These are phyloP conservation scores for Catharus minimus DNA, from an alignment of 2,113 vertebrate genomes.

Conservation along the genomic window DNA sequence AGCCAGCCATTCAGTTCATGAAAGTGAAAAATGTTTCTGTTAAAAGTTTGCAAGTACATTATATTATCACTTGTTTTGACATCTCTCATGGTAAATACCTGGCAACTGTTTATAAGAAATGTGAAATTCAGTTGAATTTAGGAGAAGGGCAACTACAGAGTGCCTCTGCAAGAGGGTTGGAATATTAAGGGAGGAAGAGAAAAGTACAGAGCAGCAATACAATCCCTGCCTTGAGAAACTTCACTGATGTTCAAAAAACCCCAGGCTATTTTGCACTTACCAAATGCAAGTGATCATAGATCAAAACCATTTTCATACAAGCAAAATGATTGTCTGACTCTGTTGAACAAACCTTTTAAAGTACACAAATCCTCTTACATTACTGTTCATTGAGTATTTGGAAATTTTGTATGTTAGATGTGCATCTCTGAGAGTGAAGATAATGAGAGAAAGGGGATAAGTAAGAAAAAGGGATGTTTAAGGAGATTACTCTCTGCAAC, in stretches of 20 bases:
- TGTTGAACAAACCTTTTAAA: not conserved
- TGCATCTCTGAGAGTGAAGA: not conserved
- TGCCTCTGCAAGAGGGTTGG: not conserved
- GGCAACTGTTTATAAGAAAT: not conserved
- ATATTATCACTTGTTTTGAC: not conserved
- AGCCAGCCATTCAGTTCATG: constrained; percentile 29
- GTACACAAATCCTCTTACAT: not conserved
- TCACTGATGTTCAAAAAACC: not conserved
- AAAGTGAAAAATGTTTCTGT: constrained; percentile 21
- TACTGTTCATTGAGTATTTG: not conserved
- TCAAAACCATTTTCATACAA: not conserved
- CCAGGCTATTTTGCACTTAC: not conserved
- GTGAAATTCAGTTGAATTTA: not conserved
- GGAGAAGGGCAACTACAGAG: not conserved
- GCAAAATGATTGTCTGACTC: not conserved
- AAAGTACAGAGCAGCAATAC: not conserved
- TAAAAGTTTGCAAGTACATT: constrained; percentile 32
- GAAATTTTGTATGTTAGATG: not conserved
- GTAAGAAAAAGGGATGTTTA: not conserved
- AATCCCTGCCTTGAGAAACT: not conserved
- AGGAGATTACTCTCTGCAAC: not conserved
- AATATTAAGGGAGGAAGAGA: not conserved
- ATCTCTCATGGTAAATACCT: not conserved
- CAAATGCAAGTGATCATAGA: not conserved
- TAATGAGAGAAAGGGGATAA: not conserved